phyloP scores from a whole-genome alignment of 2,797 vertebrate genomes.

The Myotis myotis region DNA sequence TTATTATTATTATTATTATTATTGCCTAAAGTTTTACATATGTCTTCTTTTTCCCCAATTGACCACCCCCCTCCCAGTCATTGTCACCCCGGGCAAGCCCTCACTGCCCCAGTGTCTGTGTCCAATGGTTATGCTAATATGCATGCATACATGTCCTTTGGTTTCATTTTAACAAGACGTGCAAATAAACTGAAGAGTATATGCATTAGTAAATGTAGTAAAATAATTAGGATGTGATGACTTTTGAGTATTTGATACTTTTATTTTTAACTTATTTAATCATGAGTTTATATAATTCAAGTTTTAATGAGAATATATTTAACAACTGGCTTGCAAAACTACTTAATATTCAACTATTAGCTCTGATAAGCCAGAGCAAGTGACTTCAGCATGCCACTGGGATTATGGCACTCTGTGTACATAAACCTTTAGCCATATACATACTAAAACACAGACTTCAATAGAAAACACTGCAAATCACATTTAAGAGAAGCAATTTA shows the following conservation, averaged over 20 bases:
- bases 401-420: not conserved
- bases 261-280: conserved; percentile 12
- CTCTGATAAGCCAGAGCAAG: not conserved
- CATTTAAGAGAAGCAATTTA: not conserved
- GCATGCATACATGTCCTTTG: too few species aligned
- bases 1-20: too few species aligned
- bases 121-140: too few species aligned
- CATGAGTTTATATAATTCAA: not conserved
- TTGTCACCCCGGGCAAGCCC: too few species aligned
- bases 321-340: not conserved
- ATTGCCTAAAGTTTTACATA: too few species aligned
- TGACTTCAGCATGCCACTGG: not conserved
- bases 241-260: not conserved
- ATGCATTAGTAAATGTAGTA: not conserved
- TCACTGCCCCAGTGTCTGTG: too few species aligned
- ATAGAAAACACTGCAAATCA: not conserved
- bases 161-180: not conserved
- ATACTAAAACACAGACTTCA: not conserved
- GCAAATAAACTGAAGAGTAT: not conserved
- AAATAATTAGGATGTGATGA: not conserved
- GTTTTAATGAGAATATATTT: not conserved
- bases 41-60: too few species aligned
- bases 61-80: too few species aligned
- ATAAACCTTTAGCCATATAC: not conserved
- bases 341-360: not conserved